phyloP scores from a whole-genome alignment of 2,888 invertebrate genomes.

The Megalurothrips usitatus region DNA sequence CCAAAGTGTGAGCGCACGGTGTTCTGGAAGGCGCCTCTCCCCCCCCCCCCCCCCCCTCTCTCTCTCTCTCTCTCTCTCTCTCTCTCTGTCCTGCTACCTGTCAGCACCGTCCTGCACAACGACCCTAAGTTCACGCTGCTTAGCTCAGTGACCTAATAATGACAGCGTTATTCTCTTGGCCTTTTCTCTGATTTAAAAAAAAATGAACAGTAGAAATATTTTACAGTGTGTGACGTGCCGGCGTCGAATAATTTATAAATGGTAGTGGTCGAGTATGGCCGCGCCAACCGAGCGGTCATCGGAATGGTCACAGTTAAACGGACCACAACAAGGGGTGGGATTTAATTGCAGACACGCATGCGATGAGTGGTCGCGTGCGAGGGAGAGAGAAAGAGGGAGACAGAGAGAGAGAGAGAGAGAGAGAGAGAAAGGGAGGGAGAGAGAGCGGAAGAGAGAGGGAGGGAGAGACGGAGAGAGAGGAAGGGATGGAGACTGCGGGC shows the following conservation, averaged over 20 bases:
- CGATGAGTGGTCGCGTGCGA: not conserved
- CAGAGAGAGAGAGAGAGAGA: not conserved
- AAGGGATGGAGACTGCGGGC: too few relatives aligned
- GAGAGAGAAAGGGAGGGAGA: not conserved
- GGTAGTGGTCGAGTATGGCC: not conserved
- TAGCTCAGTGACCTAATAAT: too few relatives aligned
- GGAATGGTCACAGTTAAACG: constrained; percentile 14
- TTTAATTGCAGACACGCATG: constrained; percentile 16
- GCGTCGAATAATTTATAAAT: not conserved
- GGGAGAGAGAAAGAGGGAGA: not conserved
- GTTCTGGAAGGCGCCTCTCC: too few relatives aligned
- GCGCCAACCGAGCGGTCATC: not conserved
- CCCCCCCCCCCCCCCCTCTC: too few relatives aligned
- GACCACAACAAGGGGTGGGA: not conserved
- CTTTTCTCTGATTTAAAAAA: too few relatives aligned
- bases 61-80: too few relatives aligned
- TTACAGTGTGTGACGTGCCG: not conserved
- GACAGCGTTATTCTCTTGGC: too few relatives aligned
- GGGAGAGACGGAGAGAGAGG: not conserved
- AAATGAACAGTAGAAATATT: too few relatives aligned
- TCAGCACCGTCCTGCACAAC: too few relatives aligned
- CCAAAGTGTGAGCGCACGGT: too few relatives aligned
- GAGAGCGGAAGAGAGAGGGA: not conserved
- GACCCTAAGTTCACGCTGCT: too few relatives aligned
- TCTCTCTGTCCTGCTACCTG: too few relatives aligned